Evolutionary conservation across 2,113 vertebrate genomes (phyloP).

Genomic region (Lepus americanus): DNA sequence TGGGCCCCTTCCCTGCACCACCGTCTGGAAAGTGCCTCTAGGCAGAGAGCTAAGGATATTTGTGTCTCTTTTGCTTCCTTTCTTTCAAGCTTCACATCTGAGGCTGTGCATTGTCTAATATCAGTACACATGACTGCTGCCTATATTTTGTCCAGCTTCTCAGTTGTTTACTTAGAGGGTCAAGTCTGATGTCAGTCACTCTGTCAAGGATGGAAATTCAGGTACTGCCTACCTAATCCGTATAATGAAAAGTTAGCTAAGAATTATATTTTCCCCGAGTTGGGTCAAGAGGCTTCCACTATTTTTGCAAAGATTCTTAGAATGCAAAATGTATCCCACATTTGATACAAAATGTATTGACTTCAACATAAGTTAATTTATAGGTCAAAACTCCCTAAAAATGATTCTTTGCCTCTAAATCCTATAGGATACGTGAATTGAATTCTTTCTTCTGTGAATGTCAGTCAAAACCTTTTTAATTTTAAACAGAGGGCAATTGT

Average conservation of each 20-base stretch:
- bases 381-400: neutral
- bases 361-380: conserved; percentile 36
- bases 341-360: neutral
- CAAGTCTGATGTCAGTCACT: neutral
- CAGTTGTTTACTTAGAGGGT: neutral
- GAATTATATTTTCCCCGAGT: conserved; percentile 27
- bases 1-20: neutral
- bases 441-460: conserved; percentile 51
- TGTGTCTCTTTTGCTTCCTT: neutral
- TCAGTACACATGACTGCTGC: neutral
- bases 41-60: neutral
- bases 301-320: conserved; percentile 1
- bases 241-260: neutral
- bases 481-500: neutral
- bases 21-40: neutral
- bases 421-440: conserved; percentile 39
- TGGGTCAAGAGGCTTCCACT: conserved; percentile 12
- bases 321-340: conserved; percentile 4
- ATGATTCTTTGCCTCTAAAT: conserved; percentile 40
- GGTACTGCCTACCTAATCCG: neutral
- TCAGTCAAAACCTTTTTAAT: neutral
- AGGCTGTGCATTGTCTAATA: neutral
- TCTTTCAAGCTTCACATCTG: neutral
- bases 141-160: neutral
- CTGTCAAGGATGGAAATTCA: neutral